Evolutionary conservation across 2,797 vertebrate species (phyloP).

Genomic region (Lacerta agilis): DNA sequence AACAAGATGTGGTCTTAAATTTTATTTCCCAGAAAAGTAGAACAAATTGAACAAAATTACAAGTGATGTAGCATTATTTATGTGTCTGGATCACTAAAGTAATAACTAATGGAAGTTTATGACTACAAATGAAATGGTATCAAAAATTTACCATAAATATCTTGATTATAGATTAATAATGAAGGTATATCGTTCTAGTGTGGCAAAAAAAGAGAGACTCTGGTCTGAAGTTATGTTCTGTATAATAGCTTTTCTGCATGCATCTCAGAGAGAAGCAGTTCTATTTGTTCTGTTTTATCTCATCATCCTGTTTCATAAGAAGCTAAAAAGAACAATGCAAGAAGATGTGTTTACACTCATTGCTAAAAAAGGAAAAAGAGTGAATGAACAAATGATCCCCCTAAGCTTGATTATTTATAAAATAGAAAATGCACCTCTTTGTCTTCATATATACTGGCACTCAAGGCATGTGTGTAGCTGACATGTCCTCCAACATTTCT

Average conservation of each 20-base stretch:
- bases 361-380: background rate
- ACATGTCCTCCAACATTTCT: too few relatives aligned
- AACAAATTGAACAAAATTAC: conserved; percentile 25
- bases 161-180: conserved; percentile 14
- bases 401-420: background rate
- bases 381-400: background rate
- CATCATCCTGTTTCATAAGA: background rate
- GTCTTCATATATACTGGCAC: background rate
- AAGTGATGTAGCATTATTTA: conserved; percentile 8
- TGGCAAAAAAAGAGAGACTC: background rate
- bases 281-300: conserved; percentile 3
- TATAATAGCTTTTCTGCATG: background rate
- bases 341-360: background rate
- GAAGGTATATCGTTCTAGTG: background rate
- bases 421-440: background rate
- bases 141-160: conserved; percentile 4
- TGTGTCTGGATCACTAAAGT: background rate
- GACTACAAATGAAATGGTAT: conserved; percentile 4
- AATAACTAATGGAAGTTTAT: background rate
- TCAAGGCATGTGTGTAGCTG: background rate
- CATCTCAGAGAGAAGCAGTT: background rate
- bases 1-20: conserved; percentile 20
- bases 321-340: background rate
- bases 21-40: conserved; percentile 5
- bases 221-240: background rate